phyloP scores from a whole-genome alignment of 2,113 vertebrate genomes.

The Columba janthina region DNA sequence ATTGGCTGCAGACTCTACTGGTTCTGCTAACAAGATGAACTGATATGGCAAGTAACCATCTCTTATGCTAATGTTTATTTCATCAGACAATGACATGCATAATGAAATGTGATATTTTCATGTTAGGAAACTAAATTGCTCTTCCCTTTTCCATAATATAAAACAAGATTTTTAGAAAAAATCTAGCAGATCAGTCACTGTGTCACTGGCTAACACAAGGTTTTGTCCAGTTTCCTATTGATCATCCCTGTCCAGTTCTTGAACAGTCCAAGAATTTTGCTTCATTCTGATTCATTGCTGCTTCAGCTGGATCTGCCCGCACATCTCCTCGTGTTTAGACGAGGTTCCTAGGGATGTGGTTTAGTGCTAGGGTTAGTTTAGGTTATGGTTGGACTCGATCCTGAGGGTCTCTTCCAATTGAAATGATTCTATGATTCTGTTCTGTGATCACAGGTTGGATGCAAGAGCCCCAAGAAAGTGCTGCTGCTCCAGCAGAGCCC shows the following conservation, averaged over 20 bases:
- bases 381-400: too few relatives aligned
- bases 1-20: not conserved
- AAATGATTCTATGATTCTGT: too few relatives aligned
- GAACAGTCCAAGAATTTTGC: not conserved
- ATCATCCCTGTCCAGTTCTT: not conserved
- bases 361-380: too few relatives aligned
- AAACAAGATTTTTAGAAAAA: not conserved
- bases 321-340: too few relatives aligned
- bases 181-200: not conserved
- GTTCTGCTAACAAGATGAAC: not conserved
- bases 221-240: not conserved
- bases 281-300: not conserved
- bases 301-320: not conserved
- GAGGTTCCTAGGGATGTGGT: too few relatives aligned
- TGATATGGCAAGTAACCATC: not conserved
- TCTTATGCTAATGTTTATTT: not conserved
- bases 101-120: not conserved
- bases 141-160: not conserved
- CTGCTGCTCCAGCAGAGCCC: too few relatives aligned
- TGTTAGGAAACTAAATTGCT: not conserved
- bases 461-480: too few relatives aligned
- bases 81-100: not conserved
- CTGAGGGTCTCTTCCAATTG: too few relatives aligned
- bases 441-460: not conserved
- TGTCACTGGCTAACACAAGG: not conserved